Evolutionary conservation across 2,797 vertebrate species (phyloP), one percentile per base, ranked within the genome.

Genomic region (Limosa lapponica): DNA sequence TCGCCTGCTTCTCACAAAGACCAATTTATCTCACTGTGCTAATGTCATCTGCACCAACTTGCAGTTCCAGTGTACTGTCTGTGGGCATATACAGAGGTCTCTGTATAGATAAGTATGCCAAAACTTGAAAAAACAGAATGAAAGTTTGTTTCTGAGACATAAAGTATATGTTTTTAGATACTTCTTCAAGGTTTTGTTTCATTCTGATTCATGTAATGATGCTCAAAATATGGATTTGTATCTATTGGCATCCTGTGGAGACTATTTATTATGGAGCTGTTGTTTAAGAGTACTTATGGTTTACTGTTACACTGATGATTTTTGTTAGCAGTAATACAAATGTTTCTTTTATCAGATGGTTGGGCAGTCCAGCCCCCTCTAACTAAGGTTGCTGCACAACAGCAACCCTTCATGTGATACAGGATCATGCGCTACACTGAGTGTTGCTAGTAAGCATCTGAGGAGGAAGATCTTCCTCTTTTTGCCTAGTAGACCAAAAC

Each of bases 191-290:
- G 3, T 16, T 23, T 43, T 75, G 18, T 62, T 82, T 15, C 1
- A 6, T 78, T 73, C 36, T 84, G 70, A 48, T 75, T 81, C 88
- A 83, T 71, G 52, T 93, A 75, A 83, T 59, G 16, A 24, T 75
- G 22, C 17, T 44, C 11, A 69, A 24, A 88, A 25, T 72, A 62
- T n/a, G 23, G 23, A 57, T 79, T 91, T 91, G 20, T 88, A 28
- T 77, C 32, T 87, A 16, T 8, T 75, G 28, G 15, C 36, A 13
- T 83, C 25, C 30, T 57, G 55, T 80, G 17, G 13, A 86, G 69
- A 20, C 22, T 81, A 4, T 51, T 90, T 87, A 25, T 72, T 34
- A 24, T 41, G 30, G n/a, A 89, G 16, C n/a, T 57, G 30, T 77
- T 83, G 75, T 72, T 94, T 78, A 75, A 54, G 65, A 48, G n/a